Base-by-base conservation (phyloP, 2,888 invertebrate genomes). In the Drosophila quinaria region DNA sequence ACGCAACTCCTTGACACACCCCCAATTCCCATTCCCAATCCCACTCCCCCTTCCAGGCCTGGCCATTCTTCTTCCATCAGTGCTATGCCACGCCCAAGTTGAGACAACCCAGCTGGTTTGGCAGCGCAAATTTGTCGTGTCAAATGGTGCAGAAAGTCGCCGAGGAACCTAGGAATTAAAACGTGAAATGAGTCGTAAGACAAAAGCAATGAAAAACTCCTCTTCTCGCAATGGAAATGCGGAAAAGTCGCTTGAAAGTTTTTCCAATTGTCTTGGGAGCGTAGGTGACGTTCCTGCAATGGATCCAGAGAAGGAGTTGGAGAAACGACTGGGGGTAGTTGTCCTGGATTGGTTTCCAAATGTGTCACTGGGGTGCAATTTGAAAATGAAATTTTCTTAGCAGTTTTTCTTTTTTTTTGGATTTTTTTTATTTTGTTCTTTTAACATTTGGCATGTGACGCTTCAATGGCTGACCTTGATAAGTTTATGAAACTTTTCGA, bases 361-460 rank as follows among this genome's bases (percentile, higher is more conserved):
- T 90, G 89, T 87, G 88, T 89, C 90, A 87, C 85, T 81, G 67
- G 90, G 90, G 90, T 88, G 83, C 90, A 90, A 90, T 90, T 90
- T 81, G 78, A 80, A 81, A 87, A 89, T 89, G 85, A 87, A 87
- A 86, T 89, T 86, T 81, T 79, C 73, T 41, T 42, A 74, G 35
- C 60, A 71, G 15, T 70, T 74, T 68, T 74, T 25, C 25, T 55
- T 46, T 37, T 58, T 58, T 35, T 35, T 11, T 29, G 31, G 31
- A 60, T 62, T 52, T 17, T 11, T 25, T 44, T 55, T n/a, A 50
- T 52, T 44, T 41, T 55, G 56, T 31, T 39, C 41, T 68, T 58
- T 63, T 49, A 64, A 54, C 63, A 63, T n/a, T 37, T 63, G 56
- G 56, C 70, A 63, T 61, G 71, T 70, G 46, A 72, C 55, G 67